These are phyloP conservation scores for Lottia scabra DNA, from an alignment of 2,888 invertebrate species.

Conservation along the genomic window DNA sequence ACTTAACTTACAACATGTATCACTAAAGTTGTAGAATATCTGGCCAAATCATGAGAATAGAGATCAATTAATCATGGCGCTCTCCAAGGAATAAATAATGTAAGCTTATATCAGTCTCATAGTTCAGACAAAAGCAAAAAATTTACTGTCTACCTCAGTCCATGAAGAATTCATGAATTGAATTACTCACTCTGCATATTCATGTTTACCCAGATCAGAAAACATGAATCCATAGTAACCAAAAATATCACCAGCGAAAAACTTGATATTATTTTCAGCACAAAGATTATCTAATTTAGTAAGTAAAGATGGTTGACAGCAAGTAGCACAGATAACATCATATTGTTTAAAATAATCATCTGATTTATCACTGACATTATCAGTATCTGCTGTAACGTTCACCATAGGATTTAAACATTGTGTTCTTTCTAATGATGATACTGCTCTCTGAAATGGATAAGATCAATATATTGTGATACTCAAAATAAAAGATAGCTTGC, in stretches of 20 bases:
- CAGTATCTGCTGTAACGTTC: conserved; percentile 74
- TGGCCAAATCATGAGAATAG: too few species aligned
- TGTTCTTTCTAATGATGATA: conserved; percentile 82
- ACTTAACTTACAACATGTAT: too few species aligned
- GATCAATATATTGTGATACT: not conserved
- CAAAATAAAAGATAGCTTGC: too few species aligned
- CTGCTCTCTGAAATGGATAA: conserved; percentile 78
- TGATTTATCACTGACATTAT: conserved; percentile 78
- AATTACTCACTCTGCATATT: conserved; percentile 80
- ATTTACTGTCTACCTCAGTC: too few species aligned
- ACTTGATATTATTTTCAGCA: conserved; percentile 79
- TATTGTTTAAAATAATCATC: conserved; percentile 80
- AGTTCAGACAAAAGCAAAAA: too few species aligned
- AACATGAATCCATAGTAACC: conserved; percentile 94
- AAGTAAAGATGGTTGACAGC: conserved; percentile 79
- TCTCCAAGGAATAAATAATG: too few species aligned
- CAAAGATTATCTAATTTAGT: conserved; percentile 79
- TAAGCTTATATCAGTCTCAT: too few species aligned
- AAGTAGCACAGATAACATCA: conserved; percentile 86
- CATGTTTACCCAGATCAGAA: conserved; percentile 87
- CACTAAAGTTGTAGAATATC: too few species aligned
- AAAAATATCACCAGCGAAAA: conserved; percentile 92
- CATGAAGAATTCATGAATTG: too few species aligned
- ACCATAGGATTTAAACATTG: conserved; percentile 95
- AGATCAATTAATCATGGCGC: too few species aligned